Conservation (phyloP, 1,140 invertebrate species). For the Apocrypta bakeri region DNA sequence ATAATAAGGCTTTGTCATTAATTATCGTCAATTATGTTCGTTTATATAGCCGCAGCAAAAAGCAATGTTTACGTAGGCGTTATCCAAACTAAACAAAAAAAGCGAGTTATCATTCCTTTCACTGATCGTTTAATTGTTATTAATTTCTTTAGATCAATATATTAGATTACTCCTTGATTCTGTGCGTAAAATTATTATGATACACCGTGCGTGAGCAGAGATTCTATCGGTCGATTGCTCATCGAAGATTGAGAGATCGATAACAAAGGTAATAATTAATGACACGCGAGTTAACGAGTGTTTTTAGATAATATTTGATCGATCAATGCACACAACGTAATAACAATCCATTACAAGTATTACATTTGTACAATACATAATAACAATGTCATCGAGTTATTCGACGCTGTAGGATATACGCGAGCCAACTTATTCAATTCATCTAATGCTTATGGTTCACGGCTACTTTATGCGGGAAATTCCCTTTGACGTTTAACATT, state of each 20-base stretch:
- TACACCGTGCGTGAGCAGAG: not conserved
- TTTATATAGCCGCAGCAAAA: too few relatives aligned
- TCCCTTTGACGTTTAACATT: not conserved
- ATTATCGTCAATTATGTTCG: too few relatives aligned
- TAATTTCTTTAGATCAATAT: not conserved
- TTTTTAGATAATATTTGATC: not conserved
- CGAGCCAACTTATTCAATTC: slow-evolving; percentile 6
- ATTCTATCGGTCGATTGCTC: not conserved
- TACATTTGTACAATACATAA: not conserved
- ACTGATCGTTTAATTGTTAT: too few relatives aligned
- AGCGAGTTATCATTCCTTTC: too few relatives aligned
- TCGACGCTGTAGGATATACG: not conserved
- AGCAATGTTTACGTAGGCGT: too few relatives aligned
- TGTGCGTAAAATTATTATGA: too few relatives aligned
- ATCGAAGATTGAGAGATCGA: not conserved
- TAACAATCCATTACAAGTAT: not conserved
- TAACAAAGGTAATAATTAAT: too few relatives aligned
- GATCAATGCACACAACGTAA: too few relatives aligned
- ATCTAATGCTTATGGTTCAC: not conserved
- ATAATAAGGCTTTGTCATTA: not conserved
- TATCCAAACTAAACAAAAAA: too few relatives aligned
- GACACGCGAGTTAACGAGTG: not conserved
- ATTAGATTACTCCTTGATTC: not conserved
- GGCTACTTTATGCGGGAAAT: too few relatives aligned
- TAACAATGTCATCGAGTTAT: not conserved